Base-by-base conservation (phyloP, 2,113 vertebrate species). In the Sarotherodon lohbergeri region DNA sequence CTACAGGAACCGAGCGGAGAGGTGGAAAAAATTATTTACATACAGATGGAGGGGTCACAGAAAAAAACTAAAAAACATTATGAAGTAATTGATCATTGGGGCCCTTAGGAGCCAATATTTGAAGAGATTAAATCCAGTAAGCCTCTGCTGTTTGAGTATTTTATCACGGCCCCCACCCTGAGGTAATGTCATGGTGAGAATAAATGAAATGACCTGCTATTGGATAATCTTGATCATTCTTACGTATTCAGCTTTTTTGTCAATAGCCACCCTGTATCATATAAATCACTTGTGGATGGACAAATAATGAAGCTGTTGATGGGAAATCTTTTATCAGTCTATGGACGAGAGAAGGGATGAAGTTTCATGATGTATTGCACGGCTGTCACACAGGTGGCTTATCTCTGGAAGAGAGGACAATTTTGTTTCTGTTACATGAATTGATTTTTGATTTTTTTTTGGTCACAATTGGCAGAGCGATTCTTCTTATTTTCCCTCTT, bases 171-270 rank as follows among this genome's bases (percentile, higher is more conserved):
- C 14, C 24, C 0, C 41, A 29, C 14, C 71, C 71, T 17, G 71
- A 29, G 14, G 43, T 29, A 29, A 76, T 0, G 24, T 48, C 24
- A 76, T 12, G 27, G 43, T 1, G 2, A 27, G 4, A 78, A 50
- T 78, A 78, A 32, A 4, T 50, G 0, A 50, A 50, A 50, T 8
- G 27, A 29, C 3, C 43, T 50, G 24, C 71, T 78, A 7, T 3
- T 19, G 43, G 71, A 50, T 12, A 19, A 78, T 5, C 14, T 48
- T 32, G 43, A n/a, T 78, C 71, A 78, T 50, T 78, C 3, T 19
- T 32, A 12, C 0, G 4, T 76, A 29, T 76, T 76, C 43, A 32
- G 27, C 16, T 50, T 78, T 78, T n/a, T 48, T 19, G 16, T 32
- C 71, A 50, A 12, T 48, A 78, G 43, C 27, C 16, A 50, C 43